Evolutionary conservation across 2,113 vertebrate genomes (phyloP), one percentile per base, ranked within the genome.

Genomic region (Chloropsis hardwickii): DNA sequence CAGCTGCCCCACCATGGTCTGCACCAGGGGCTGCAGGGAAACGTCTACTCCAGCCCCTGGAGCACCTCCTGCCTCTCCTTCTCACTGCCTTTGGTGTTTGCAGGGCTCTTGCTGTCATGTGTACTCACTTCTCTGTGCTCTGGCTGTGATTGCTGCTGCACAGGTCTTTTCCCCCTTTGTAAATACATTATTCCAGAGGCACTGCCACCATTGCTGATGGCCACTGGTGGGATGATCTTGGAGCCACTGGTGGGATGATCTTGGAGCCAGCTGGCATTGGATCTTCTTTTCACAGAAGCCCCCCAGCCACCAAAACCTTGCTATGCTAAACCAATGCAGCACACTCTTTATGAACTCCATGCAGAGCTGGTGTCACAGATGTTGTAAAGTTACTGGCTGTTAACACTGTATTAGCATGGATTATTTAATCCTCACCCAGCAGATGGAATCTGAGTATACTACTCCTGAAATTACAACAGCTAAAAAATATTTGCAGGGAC

Each of bases 201-300:
- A 20, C 9, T 45, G 16, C 28, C 33, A n/a, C 20, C 57, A 12
- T 12, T 0, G 0, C 48, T 50, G 50, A n/a, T 56, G 28, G 33
- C 23, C 27, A 44, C 13, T 24, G 5, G 16, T 8, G 10, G 20
- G 37, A 78, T 16, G 14, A 14, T 51, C 37, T 64, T 44, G 44
- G 33, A 64, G 35, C 19, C 3, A 14, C 13, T 24, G 5, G 16
- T 8, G 10, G 20, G 37, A 78, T 16, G 14, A 14, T 51, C 37
- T 64, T 44, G 44, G 33, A 64, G 35, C 19, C 3, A 14, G 8
- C 22, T 78, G 42, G 56, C 42, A 50, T 4, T 50, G 64, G 13
- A 53, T 51, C 20, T 29, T 56, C 33, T 64, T 64, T 70, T 71
- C 19, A 51, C 37, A 65, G 44, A 51, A 44, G 28, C 6, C 5